Conservation (phyloP, 2,888 invertebrate genomes). For the Ectemnius continuus region DNA sequence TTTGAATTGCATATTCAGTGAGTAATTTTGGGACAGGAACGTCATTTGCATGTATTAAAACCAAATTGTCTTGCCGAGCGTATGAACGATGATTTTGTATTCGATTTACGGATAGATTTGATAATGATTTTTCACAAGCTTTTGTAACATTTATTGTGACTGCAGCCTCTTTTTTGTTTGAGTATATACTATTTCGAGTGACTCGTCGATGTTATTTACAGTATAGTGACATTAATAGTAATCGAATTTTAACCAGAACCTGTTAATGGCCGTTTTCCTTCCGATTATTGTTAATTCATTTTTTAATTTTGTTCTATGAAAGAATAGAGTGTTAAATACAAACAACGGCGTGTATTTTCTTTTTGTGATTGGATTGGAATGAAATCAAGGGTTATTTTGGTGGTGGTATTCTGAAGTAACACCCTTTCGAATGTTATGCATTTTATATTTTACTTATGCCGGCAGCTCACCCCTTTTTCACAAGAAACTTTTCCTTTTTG, state of each 20-base stretch:
- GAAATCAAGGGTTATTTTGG: neutral
- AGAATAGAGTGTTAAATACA: too few relatives aligned
- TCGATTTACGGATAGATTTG: slow-evolving; percentile 30
- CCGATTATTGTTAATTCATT: too few relatives aligned
- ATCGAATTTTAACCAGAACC: too few relatives aligned
- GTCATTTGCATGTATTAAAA: slow-evolving; percentile 41
- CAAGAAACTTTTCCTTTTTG: neutral
- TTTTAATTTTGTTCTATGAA: too few relatives aligned
- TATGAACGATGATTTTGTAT: slow-evolving; percentile 33
- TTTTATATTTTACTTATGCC: neutral
- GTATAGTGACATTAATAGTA: too few relatives aligned
- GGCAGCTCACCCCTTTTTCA: neutral
- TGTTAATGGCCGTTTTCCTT: too few relatives aligned
- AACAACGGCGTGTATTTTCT: too few relatives aligned
- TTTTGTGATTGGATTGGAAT: too few relatives aligned
- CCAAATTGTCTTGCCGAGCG: slow-evolving; percentile 51
- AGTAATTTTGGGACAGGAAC: slow-evolving; percentile 32
- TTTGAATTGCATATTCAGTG: slow-evolving; percentile 18
- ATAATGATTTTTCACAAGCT: slow-evolving; percentile 23
- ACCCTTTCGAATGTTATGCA: neutral
- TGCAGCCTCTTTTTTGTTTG: slow-evolving; percentile 30
- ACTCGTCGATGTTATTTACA: too few relatives aligned
- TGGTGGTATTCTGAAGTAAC: neutral
- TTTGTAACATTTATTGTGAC: slow-evolving; percentile 21
- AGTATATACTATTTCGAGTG: slow-evolving; percentile 12